Evolutionary conservation across 2,113 vertebrate species (phyloP).

Genomic region (Gavia stellata): DNA sequence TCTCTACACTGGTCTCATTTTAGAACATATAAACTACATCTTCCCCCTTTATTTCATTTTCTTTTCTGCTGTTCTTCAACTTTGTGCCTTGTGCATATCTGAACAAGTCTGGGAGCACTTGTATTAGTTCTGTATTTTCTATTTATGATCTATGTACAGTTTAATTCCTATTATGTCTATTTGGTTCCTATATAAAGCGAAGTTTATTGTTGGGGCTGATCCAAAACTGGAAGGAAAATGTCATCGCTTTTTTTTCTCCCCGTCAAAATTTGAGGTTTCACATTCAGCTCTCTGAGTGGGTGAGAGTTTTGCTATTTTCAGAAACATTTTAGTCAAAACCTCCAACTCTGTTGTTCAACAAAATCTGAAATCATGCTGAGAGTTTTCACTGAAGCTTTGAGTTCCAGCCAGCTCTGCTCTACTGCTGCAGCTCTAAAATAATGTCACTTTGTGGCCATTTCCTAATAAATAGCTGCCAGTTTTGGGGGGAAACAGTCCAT

Average conservation of each 20-base stretch:
- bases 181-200: background rate
- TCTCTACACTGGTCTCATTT: background rate
- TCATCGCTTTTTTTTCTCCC: background rate
- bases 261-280: background rate
- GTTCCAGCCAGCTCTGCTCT: background rate
- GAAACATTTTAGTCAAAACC: conserved; percentile 12
- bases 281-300: background rate
- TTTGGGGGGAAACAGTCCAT: background rate
- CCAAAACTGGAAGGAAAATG: conserved; percentile 8
- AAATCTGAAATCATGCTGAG: background rate
- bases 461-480: background rate
- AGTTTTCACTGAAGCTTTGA: background rate
- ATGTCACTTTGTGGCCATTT: background rate
- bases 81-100: background rate
- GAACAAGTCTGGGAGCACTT: background rate
- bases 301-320: background rate
- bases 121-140: background rate
- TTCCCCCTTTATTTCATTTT: background rate
- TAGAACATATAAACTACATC: background rate
- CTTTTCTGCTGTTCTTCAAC: background rate
- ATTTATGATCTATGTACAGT: background rate
- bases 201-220: background rate
- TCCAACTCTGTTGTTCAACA: background rate
- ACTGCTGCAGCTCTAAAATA: background rate
- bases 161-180: conserved; percentile 2